Evolutionary conservation across 30 jellyfish, hydroid and myxozoan genomes (phyloP), one percentile per base, ranked within the genome.

Genomic region (Aurelia sp.): DNA sequence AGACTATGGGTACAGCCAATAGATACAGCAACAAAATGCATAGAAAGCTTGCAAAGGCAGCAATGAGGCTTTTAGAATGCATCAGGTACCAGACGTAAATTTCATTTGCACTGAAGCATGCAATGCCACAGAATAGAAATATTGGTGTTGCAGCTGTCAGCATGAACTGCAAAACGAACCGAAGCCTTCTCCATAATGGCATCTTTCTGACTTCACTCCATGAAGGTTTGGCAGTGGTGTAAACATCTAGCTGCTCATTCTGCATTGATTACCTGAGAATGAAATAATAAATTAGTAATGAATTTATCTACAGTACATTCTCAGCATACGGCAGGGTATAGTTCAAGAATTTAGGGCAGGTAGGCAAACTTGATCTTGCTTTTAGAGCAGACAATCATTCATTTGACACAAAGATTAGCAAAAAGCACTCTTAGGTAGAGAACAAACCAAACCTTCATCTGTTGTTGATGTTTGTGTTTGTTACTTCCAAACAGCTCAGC

Each of bases 21-120:
- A 81, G 69, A 63, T 65, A 66, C 22, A 81, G 77, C 40, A 67
- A 22, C 15, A 60, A 19, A 66, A 81, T 66, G 64, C 77, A 65
- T 18, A 66, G 7, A 27, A 65, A 55, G n/a, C 84, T 81, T 31
- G 74, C 82, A 51, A 53, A 51, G 8, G 91, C 91, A 47, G 81
- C 80, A 55, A 81, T 5, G 2, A 81, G 82, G 51, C 91, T 81
- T 41, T 55, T 67, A n/a, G 83, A 16, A 69, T 81, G 91, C 91
- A 81, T 81, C 78, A 81, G 69, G 31, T 81, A 81, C 91, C 91
- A 81, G 59, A 81, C 66, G 16, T 68, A 81, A 12, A 68, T 24
- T 7, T 81, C 91, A 81, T 81, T 81, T 13, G 58, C 40, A 57
- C 81, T 53, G 21, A 81, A 40, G 27, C 48, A 67, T 7, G 55